Evolutionary conservation across 1,140 invertebrate genomes (phyloP), one percentile per base, ranked within the genome.

Genomic region (Saxidomus purpurata): DNA sequence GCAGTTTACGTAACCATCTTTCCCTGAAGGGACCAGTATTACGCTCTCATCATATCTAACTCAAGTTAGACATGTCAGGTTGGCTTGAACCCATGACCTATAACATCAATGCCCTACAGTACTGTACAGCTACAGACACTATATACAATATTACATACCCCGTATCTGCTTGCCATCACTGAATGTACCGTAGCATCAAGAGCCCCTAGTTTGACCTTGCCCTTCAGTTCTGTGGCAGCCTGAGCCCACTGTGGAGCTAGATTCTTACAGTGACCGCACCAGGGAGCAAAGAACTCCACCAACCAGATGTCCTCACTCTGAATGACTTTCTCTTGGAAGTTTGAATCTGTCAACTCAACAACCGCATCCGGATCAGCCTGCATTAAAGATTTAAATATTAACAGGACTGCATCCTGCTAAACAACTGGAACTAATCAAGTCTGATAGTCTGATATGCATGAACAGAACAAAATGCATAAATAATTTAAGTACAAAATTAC

Each of bases 261-360:
- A 94, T 98, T 99, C 96, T 99, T 99, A 93, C 99, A 99, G 95
- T 99, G 96, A 13, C 96, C 96, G 90, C 96, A 96, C 96, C 96
- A 96, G 0, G 99, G 99, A 22, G 99, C 99, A 96, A 97, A 99
- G 96, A 99, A 99, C 95, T 99, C 99, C 6, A 99, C 98, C 76
- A 99, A 94, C 98, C 98, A 99, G 96, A 99, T 97, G 93, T 99
- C 98, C 22, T 99, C 98, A 8, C 98, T 98, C 77, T 98, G 97
- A 80, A 99, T 94, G 17, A 99, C 99, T 49, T 98, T 93, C 94
- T 98, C 97, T 89, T 99, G 97, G 95, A 99, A 99, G 96, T 99
- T 99, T 38, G 97, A 97, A 94, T 99, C 99, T 0, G 99, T 99
- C 59, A 99, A 95, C 94, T 99, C 98, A 92, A 99, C 96, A 2